Evolutionary conservation across 2,113 vertebrate species (phyloP).

Genomic region (Sinocyclocheilus anophthalmus): DNA sequence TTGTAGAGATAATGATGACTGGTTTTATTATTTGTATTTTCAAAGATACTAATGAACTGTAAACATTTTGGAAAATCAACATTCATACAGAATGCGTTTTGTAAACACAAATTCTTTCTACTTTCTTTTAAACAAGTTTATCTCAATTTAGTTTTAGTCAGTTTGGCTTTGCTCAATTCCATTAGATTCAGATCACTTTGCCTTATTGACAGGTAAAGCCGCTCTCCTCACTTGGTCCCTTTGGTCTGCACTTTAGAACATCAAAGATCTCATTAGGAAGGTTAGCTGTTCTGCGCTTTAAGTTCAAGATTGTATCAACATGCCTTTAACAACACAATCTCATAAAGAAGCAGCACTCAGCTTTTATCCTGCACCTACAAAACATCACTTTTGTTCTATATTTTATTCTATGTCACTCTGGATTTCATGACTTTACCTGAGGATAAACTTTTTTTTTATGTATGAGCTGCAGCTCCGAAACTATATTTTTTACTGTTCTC

Average conservation of each 20-base stretch:
- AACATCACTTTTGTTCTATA: neutral
- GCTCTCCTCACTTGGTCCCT: neutral
- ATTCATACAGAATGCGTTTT: neutral
- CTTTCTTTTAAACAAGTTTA: neutral
- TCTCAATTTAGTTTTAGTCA: conserved; percentile 15
- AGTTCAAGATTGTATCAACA: conserved; percentile 5
- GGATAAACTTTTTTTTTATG: neutral
- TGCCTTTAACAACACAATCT: neutral
- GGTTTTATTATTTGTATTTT: neutral
- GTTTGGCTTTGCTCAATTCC: neutral
- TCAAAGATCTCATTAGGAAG: conserved; percentile 22
- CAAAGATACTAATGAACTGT: conserved; percentile 26
- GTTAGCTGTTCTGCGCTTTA: neutral
- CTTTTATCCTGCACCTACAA: neutral
- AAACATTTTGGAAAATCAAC: conserved; percentile 25
- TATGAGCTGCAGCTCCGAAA: neutral
- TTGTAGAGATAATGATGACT: neutral
- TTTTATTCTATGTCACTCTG: neutral
- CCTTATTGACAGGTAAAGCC: conserved; percentile 10
- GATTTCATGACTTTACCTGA: neutral
- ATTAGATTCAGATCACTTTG: conserved; percentile 22
- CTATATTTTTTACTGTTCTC: neutral
- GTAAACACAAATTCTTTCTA: neutral
- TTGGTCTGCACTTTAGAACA: conserved; percentile 25
- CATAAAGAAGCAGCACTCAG: neutral